Evolutionary conservation across 2,888 invertebrate species (phyloP).

Genomic region (Patella ulyssiponensis): DNA sequence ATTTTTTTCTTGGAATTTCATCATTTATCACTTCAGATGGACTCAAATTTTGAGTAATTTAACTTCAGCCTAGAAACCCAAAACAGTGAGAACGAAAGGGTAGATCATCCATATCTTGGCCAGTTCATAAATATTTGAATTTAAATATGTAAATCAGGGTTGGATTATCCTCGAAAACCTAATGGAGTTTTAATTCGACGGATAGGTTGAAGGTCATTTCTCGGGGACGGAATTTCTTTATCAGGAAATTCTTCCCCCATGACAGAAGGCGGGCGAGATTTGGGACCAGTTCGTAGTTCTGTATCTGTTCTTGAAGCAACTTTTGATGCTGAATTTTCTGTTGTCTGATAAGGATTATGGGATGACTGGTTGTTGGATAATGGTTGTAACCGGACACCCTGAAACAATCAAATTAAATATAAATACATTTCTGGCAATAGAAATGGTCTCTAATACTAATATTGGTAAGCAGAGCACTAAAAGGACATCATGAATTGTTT

Average conservation of each 20-base stretch:
- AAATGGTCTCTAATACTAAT: too few species aligned
- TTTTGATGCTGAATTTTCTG: conserved; percentile 11
- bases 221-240: conserved; percentile 18
- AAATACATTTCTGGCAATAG: too few species aligned
- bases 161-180: not conserved
- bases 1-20: too few species aligned
- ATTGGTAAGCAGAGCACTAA: too few species aligned
- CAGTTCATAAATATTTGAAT: too few species aligned
- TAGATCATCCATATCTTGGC: too few species aligned
- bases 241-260: conserved; percentile 27
- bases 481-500: too few species aligned
- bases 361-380: conserved; percentile 28
- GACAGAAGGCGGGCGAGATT: conserved; percentile 19
- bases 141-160: too few species aligned
- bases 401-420: conserved; percentile 21
- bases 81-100: too few species aligned
- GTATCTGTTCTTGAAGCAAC: conserved; percentile 17
- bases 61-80: too few species aligned
- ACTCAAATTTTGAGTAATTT: too few species aligned
- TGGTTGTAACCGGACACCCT: conserved; percentile 51
- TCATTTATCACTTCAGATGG: too few species aligned
- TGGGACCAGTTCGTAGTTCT: conserved; percentile 16
- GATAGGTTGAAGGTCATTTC: conserved; percentile 31
- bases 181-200: conserved; percentile 6
- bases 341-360: not conserved